Conservation (phyloP, 2,888 invertebrate species). For the Ptilodon capucinus region DNA sequence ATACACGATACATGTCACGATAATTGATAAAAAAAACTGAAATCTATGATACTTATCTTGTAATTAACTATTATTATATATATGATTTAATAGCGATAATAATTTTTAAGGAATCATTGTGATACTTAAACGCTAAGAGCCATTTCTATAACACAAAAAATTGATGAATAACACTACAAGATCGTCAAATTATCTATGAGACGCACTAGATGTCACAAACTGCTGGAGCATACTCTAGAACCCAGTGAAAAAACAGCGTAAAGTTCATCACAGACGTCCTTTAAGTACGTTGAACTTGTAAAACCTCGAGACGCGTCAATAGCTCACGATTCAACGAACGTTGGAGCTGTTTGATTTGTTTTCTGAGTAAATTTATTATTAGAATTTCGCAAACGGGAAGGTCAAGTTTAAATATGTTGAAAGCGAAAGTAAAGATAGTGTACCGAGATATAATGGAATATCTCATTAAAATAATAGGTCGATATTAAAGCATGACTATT, state of each 20-base stretch:
- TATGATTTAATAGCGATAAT: background rate
- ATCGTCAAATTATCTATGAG: background rate
- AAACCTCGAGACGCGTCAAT: constrained; percentile 24
- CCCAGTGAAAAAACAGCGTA: background rate
- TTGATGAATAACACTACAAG: background rate
- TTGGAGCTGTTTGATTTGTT: constrained; percentile 25
- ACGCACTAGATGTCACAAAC: background rate
- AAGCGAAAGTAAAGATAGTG: constrained; percentile 6
- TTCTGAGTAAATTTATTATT: constrained; percentile 32
- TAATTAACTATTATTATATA: background rate
- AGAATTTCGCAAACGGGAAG: constrained; percentile 15
- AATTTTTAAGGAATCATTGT: too few species aligned
- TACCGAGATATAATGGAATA: constrained; percentile 2
- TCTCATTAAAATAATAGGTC: too few species aligned
- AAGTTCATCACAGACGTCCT: constrained; percentile 28
- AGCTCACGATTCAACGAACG: constrained; percentile 12
- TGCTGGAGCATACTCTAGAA: background rate
- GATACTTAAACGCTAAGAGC: too few species aligned
- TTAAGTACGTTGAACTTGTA: constrained; percentile 31
- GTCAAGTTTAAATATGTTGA: constrained; percentile 25
- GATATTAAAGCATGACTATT: too few species aligned
- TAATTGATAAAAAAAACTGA: background rate
- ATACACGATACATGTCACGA: background rate
- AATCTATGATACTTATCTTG: background rate
- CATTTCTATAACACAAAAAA: background rate